Evolutionary conservation across 2,113 vertebrate species (phyloP).

Genomic region (Grallaria varia): DNA sequence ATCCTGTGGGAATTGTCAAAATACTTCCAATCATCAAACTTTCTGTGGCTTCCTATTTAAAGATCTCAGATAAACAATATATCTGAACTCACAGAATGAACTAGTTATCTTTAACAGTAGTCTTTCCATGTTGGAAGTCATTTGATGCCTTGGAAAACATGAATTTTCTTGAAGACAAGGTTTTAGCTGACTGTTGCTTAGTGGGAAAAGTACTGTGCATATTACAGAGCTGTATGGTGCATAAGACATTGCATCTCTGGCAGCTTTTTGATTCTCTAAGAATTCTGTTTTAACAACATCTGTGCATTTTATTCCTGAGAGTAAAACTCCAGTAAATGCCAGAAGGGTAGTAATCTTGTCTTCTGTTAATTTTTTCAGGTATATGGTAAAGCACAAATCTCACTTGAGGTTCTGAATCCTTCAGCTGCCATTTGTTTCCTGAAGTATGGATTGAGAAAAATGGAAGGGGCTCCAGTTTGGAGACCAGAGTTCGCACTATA

Average conservation of each 20-base stretch:
- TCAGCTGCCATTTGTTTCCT: constrained; percentile 68
- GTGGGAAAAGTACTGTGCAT: neutral
- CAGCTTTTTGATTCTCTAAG: neutral
- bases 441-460: constrained; percentile 71
- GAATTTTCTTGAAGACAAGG: neutral
- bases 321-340: neutral
- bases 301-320: neutral
- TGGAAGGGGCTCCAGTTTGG: constrained; percentile 61
- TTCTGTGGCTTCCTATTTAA: neutral
- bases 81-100: neutral
- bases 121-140: neutral
- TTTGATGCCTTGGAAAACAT: neutral
- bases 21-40: neutral
- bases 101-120: neutral
- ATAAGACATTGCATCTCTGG: neutral
- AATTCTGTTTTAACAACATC: neutral
- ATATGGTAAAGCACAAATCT: constrained; percentile 99
- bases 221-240: neutral
- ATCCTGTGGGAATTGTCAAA: neutral
- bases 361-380: constrained; percentile 75
- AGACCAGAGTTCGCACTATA: constrained; percentile 68
- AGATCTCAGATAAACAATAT: neutral
- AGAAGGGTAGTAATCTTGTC: neutral
- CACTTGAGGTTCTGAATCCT: constrained; percentile 93
- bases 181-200: neutral